phyloP scores from a whole-genome alignment of 1,140 invertebrate species.

The Brachionus rotundiformis region DNA sequence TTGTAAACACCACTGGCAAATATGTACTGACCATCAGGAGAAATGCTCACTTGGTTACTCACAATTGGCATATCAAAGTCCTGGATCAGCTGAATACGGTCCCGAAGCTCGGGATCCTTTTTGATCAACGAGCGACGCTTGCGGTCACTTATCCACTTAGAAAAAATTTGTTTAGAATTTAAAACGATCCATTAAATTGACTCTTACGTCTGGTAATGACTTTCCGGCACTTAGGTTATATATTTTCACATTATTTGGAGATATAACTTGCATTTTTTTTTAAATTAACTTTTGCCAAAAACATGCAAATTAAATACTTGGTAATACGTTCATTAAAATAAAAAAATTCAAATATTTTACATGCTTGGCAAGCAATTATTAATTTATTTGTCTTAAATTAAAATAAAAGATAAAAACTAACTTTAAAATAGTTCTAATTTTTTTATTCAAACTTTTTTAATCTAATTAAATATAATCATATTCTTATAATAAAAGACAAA shows the following conservation, averaged over 20 bases:
- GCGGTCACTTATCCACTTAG: slow-evolving; percentile 87
- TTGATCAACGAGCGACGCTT: slow-evolving; percentile 81
- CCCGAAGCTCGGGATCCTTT: slow-evolving; percentile 72
- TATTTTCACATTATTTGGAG: slow-evolving; percentile 88
- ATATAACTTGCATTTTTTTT: slow-evolving; percentile 66
- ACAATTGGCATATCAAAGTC: slow-evolving; percentile 98
- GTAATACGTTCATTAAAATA: background rate
- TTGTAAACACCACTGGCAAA: slow-evolving; percentile 91
- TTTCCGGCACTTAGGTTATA: slow-evolving; percentile 95
- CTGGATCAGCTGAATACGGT: slow-evolving; percentile 86
- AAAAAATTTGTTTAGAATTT: slow-evolving; percentile 59
- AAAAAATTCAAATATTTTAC: background rate
- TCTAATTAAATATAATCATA: background rate
- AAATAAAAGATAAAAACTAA: background rate
- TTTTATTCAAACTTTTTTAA: background rate
- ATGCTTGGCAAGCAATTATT: background rate
- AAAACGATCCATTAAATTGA: background rate
- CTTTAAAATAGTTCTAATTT: background rate
- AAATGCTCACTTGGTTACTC: slow-evolving; percentile 79
- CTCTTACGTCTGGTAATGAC: slow-evolving; percentile 87
- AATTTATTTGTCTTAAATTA: background rate
- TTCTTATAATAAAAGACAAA: background rate
- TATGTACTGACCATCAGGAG: slow-evolving; percentile 89
- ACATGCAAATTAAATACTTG: slow-evolving; percentile 1
- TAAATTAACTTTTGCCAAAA: background rate